Evolutionary conservation across 2,888 invertebrate species (phyloP), one percentile per base, ranked within the genome.

Genomic region (Bursaphelenchus okinawaensis): DNA sequence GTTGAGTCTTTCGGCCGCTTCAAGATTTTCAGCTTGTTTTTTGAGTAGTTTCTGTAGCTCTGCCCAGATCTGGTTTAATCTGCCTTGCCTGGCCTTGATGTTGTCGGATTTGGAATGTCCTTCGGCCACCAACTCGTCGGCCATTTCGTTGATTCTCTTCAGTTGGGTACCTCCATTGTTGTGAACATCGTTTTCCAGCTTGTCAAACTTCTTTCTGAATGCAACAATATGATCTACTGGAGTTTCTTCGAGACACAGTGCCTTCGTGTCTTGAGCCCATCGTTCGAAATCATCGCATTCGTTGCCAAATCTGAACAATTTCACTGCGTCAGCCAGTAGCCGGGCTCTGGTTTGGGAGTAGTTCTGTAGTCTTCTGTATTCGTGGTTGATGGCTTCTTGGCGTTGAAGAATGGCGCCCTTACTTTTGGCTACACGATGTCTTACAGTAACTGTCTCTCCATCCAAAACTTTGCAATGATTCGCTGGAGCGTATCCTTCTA

Each of bases 241-340:
- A 69, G 93, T 93, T 58, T 91, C 90, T 4, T 89, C 87, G 54
- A 90, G 86, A 62, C 93, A 86, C 86, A 93, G 87, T 80, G 90
- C 89, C 83, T 94, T 93, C 75, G 93, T 93, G 51, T 95, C 95
- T 78, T 89, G 90, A 84, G 95, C 93, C 95, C 96, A 98, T 76
- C 89, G 89, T 84, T 95, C 94, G 83, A 98, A 94, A 84, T 93
- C 93, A 79, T 95, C 94, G 84, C 96, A 96, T 83, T 96, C 95
- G 9, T 91, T 88, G 85, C 92, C 93, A 86, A 96, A 94, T 62
- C 90, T 90, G 85, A 91, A 94, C 54, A 95, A 85, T 75, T 91
- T 88, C 75, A 93, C 92, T 0, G 94, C 91, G 82, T 95, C 95
- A 75, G 92, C 92, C 4, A 96, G 86, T 50, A 92, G 88, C 0